phyloP scores from a whole-genome alignment of 1,140 invertebrate genomes.

The Trinorchestia longiramus region DNA sequence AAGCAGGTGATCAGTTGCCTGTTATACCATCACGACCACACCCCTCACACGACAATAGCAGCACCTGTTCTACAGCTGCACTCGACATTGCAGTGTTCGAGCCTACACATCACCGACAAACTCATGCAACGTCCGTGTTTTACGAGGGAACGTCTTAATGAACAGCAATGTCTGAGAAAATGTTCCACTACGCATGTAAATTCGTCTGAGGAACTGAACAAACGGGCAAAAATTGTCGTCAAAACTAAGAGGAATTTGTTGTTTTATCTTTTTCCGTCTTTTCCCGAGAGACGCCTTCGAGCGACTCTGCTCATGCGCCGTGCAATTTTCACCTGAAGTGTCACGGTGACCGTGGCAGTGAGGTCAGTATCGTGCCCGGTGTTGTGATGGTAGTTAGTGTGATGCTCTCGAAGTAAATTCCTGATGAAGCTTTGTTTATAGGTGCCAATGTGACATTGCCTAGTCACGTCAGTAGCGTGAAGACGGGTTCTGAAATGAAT shows the following conservation, averaged over 20 bases:
- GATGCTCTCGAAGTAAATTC: not conserved
- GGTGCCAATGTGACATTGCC: not conserved
- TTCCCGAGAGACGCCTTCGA: too few relatives aligned
- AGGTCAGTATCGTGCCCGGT: constrained; percentile 33
- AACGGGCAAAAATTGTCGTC: not conserved
- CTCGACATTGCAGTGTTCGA: not conserved
- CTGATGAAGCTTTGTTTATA: not conserved
- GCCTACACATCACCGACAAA: not conserved
- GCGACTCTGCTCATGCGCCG: not conserved
- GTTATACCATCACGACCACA: too few relatives aligned
- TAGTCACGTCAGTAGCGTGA: not conserved
- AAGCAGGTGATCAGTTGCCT: too few relatives aligned
- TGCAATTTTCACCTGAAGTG: not conserved
- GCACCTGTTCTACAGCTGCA: not conserved
- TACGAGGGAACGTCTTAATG: not conserved
- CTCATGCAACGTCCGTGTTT: not conserved
- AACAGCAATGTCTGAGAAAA: not conserved
- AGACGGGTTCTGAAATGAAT: not conserved
- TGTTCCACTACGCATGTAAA: not conserved
- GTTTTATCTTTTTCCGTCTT: not conserved
- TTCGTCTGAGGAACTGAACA: not conserved
- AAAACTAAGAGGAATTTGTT: not conserved
- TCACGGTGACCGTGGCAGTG: not conserved
- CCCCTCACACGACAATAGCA: not conserved
- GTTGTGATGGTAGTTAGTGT: not conserved